These are phyloP conservation scores for Aleiodes alternator DNA, from an alignment of 2,888 invertebrate genomes.

Conservation along the genomic window DNA sequence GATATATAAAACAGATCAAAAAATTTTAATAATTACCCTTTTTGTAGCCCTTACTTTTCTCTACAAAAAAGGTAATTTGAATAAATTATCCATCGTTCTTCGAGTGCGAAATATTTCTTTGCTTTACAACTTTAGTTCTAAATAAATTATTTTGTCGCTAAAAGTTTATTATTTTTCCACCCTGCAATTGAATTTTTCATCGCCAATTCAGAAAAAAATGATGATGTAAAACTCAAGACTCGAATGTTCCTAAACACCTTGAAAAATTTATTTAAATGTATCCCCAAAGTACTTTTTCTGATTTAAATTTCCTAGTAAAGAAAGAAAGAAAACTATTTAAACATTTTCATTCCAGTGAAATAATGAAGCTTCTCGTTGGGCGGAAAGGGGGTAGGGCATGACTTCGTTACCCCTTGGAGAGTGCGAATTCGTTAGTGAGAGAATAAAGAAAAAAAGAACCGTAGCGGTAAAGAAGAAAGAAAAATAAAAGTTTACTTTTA, in stretches of 20 bases:
- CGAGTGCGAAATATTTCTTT: no score
- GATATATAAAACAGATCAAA: neutral
- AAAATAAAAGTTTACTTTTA: conserved; percentile 33
- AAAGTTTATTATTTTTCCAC: no score
- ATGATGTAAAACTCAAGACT: no score
- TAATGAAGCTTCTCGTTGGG: conserved; percentile 17
- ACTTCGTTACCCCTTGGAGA: conserved; percentile 30
- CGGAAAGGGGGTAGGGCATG: neutral
- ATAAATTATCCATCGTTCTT: neutral
- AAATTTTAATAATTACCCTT: neutral
- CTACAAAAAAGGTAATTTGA: neutral
- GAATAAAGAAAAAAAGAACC: conserved; percentile 22
- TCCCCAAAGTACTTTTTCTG: neutral
- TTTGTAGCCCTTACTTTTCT: neutral
- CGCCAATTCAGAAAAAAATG: no score
- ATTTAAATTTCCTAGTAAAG: conserved; percentile 8
- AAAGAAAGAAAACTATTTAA: conserved; percentile 24
- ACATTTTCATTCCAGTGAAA: conserved; percentile 16
- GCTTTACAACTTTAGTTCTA: no score
- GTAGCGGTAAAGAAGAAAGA: conserved; percentile 18
- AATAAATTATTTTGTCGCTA: no score
- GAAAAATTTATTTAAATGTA: no score
- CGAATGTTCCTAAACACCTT: no score
- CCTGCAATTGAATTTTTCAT: no score
- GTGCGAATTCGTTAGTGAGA: conserved; percentile 40